Evolutionary conservation across 1,140 invertebrate species (phyloP).

Genomic region (Magallana ariakensis): DNA sequence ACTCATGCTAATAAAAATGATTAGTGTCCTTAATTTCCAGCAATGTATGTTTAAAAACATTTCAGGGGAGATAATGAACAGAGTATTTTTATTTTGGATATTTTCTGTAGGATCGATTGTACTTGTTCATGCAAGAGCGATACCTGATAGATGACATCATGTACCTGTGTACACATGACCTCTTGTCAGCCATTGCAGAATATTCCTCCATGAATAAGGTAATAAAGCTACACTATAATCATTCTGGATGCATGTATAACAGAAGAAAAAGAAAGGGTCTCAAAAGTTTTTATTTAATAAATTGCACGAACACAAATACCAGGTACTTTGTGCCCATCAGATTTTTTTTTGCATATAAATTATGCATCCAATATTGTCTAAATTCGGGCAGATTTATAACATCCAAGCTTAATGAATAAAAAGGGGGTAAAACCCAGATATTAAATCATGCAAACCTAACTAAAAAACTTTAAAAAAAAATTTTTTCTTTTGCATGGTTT

Average conservation of each 20-base stretch:
- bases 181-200: constrained; percentile 73
- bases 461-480: background rate
- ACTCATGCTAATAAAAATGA: no score
- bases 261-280: no score
- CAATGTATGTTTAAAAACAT: no score
- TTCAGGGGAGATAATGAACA: no score
- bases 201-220: constrained; percentile 72
- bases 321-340: no score
- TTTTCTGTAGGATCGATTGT: constrained; percentile 74
- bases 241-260: no score
- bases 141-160: constrained; percentile 75
- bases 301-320: no score
- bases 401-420: background rate
- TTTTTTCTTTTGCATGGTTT: background rate
- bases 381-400: background rate
- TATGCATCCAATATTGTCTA: no score
- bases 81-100: no score
- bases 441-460: background rate
- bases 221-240: background rate
- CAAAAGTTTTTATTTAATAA: no score
- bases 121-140: constrained; percentile 72
- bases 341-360: no score
- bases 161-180: constrained; percentile 75
- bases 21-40: no score
- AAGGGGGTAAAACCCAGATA: background rate